Base-by-base conservation (phyloP, 2,888 invertebrate genomes). In the Cheilosia scutellata region DNA sequence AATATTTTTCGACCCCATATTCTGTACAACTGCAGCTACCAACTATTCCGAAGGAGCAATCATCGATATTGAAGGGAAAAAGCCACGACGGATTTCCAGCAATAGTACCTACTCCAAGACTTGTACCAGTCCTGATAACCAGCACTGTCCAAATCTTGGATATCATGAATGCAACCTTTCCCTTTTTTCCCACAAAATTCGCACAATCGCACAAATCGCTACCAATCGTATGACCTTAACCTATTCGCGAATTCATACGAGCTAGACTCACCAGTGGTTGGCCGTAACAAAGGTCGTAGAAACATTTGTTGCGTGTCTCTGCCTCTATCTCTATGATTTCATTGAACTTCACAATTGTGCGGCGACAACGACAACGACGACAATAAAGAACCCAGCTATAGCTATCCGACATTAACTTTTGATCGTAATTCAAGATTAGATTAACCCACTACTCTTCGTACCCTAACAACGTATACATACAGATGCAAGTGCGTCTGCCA, bases 401-500 rank as follows among this genome's bases (percentile, higher is more conserved):
- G 62, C 53, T 71, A 78, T 63, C 44, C 66, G 63, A 63, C 74
- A 74, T 79, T 71, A 66, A 75, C 53, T 80, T 80, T 44, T 71
- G 84, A 86, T 86, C 65, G 76, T 62, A 66, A 79, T 71, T 76
- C 62, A 60, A 66, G 84, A 86, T 80, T 71, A 66, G 65, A 71
- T 31, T 29, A 84, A 58, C 70, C 78, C 78, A 84, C 74, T 55
- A 63, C 51, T 66, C 29, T 58, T 74, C 44, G 44, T 37, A 9
- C 4, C n/a, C n/a, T n/a, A n/a, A 9, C 37, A 11, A 9, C 37
- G 11, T 20, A 20, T 20, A 20, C 20, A 20, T 20, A 20, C 11
- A 37, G n/a, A n/a, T 37, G 63, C 80, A 76, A 86, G 58, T 80
- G 86, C 76, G 80, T 86, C 72, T 86, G 86, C 86, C 80, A 51